A percentile compares a stretch with the other conserved stretches of the same genome.
phyloP scores from a whole-genome alignment of 2,888 invertebrate species.

The Leucozona laternaria region DNA sequence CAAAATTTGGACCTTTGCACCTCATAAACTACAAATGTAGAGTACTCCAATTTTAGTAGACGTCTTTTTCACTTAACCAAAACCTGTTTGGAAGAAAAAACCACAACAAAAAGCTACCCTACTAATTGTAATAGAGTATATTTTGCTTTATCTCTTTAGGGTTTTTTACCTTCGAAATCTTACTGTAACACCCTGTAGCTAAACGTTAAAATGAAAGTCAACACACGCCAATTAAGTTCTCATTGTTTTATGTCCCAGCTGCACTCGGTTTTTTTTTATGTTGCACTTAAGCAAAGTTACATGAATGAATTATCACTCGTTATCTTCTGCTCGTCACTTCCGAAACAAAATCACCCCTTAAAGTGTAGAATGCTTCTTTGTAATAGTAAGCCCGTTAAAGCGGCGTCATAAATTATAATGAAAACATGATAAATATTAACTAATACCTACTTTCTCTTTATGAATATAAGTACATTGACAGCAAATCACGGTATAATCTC shows the following conservation, averaged over 20 bases:
- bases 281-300: slow-evolving; percentile 46
- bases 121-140: no score
- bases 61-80: no score
- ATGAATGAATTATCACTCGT: slow-evolving; percentile 67
- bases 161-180: no score
- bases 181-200: background rate
- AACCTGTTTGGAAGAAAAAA: no score
- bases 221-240: slow-evolving; percentile 42
- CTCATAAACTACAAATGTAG: no score
- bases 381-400: background rate
- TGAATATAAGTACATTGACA: background rate
- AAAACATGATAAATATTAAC: background rate
- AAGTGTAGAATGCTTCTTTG: background rate
- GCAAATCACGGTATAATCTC: background rate
- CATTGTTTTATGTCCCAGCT: slow-evolving; percentile 16
- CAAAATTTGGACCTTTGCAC: no score
- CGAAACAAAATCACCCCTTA: slow-evolving; percentile 17
- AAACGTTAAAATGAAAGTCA: background rate
- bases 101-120: no score
- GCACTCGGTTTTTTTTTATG: slow-evolving; percentile 1
- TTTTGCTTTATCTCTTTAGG: no score
- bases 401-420: background rate
- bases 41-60: no score
- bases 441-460: background rate
- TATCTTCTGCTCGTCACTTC: slow-evolving; percentile 26